Base-by-base conservation (phyloP, 2,888 invertebrate species). In the Lobophora halterata region DNA sequence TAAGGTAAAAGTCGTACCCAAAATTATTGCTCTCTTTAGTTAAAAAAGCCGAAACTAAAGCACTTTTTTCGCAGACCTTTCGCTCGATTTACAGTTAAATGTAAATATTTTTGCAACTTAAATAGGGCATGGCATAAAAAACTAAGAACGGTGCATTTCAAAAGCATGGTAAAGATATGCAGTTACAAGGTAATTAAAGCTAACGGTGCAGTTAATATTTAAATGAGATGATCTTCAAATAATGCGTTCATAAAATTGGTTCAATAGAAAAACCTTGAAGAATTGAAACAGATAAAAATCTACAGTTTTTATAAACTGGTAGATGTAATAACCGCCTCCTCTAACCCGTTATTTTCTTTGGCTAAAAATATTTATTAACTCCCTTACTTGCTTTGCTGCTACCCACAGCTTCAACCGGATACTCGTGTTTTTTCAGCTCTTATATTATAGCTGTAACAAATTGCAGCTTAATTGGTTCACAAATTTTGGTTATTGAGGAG, bases 21-120 rank as follows among this genome's bases (percentile, higher is more conserved):
- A 52, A 52, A 53, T 55, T 55, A 65, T 67, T 73, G 77, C 73
- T 59, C 76, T 58, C 70, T 65, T 77, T 78, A 65, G 63, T 72
- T 85, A 86, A 86, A 85, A 86, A 86, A 79, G 32, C 80, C 68
- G 59, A 73, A 78, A 68, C 57, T 76, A 63, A 73, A 67, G 58
- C 65, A 61, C 55, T 68, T 72, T 70, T 78, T 72, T 56, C 47
- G 40, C 24, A 19, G 6, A 62, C 65, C 65, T 72, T 71, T 72
- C 69, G 48, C 62, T 52, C 36, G 17, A 52, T 58, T 55, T 52
- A 71, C 70, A 52, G 70, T 74, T 70, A 61, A 57, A 69, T 71
- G 66, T 64, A 69, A 75, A 74, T 72, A 55, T 49, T 61, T 65
- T 58, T 68, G 65, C 69, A 71, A 71, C 61, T 51, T 58, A 65